Evolutionary conservation across 2,113 vertebrate species (phyloP).

Genomic region (Delphinus delphis): DNA sequence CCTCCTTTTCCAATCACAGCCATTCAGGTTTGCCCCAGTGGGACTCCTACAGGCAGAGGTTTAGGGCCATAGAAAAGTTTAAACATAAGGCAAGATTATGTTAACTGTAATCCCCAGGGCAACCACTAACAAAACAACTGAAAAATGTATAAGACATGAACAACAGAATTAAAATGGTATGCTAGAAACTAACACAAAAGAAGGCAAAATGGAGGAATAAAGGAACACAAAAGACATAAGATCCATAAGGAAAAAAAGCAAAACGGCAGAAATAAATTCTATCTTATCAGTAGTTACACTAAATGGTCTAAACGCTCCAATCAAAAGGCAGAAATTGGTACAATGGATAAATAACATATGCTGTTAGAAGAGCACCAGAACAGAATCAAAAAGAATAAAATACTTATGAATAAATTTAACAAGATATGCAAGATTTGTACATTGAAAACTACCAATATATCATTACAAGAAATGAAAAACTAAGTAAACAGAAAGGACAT

Average conservation of each 20-base stretch:
- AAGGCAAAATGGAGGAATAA: neutral
- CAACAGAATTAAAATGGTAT: neutral
- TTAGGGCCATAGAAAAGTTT: neutral
- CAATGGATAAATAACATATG: neutral
- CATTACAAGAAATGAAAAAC: neutral
- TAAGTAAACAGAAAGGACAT: neutral
- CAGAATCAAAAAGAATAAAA: neutral
- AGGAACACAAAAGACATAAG: neutral
- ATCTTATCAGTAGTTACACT: neutral
- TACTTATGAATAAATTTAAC: neutral
- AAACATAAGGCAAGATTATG: neutral
- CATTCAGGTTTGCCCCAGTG: too few relatives aligned
- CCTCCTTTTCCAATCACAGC: neutral
- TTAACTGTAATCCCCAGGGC: neutral
- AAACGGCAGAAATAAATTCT: neutral
- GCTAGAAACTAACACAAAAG: neutral
- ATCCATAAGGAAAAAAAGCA: neutral
- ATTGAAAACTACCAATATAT: neutral
- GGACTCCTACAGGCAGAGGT: neutral
- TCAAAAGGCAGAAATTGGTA: neutral
- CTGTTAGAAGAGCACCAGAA: neutral
- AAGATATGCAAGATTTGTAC: neutral
- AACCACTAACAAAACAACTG: neutral
- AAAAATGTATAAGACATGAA: neutral
- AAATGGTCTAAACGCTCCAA: neutral